Conservation (phyloP, 2,113 vertebrate species). For the Zeus faber region DNA sequence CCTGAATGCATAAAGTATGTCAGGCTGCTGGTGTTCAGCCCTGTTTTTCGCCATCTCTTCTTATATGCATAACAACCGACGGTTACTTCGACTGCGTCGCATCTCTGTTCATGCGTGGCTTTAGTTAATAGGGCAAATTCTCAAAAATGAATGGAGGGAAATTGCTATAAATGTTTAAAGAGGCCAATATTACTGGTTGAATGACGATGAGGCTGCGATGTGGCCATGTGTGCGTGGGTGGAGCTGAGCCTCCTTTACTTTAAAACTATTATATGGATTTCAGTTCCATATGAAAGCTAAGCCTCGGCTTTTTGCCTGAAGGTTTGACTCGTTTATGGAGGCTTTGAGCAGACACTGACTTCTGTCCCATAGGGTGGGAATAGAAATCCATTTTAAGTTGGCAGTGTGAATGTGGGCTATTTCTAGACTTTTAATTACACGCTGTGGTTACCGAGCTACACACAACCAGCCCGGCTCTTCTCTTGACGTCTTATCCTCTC, state of each 20-base stretch:
- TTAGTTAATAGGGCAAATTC: too few relatives aligned
- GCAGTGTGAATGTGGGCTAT: conserved; percentile 11
- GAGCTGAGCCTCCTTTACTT: too few relatives aligned
- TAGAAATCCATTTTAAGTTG: conserved; percentile 13
- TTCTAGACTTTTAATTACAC: neutral
- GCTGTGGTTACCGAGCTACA: conserved; percentile 1
- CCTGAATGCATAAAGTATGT: conserved; percentile 33
- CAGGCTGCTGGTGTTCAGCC: conserved; percentile 25
- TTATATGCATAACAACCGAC: neutral
- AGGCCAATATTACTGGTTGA: too few relatives aligned
- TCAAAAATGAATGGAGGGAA: too few relatives aligned
- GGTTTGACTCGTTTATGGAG: conserved; percentile 5
- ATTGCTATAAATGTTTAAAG: too few relatives aligned
- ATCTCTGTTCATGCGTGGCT: neutral
- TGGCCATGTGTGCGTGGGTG: too few relatives aligned
- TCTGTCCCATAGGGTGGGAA: conserved; percentile 15
- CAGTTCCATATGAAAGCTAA: too few relatives aligned
- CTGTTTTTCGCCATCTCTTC: conserved; percentile 10
- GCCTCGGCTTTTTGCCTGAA: too few relatives aligned
- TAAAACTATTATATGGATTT: too few relatives aligned
- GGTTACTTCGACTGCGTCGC: neutral
- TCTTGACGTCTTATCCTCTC: too few relatives aligned
- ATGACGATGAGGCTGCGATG: too few relatives aligned
- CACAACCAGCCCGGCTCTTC: too few relatives aligned
- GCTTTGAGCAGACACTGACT: conserved; percentile 23